Conservation (phyloP, 2,113 vertebrate species). For the Rhinopomastus cyanomelas region DNA sequence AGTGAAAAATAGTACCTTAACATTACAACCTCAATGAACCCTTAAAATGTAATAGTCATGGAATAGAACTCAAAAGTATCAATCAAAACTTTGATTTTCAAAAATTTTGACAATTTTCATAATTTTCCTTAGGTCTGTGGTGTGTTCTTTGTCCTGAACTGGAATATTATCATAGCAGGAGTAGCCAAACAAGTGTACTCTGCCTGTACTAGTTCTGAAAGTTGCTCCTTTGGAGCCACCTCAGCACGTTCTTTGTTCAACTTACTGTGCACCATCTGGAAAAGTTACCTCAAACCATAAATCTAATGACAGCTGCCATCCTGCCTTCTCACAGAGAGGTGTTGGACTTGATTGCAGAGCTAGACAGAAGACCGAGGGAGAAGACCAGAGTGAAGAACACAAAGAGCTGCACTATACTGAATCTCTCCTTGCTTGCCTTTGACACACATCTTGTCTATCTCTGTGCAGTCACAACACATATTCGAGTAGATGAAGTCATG, state of each 20-base stretch:
- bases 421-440: not conserved
- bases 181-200: not conserved
- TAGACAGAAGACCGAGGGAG: not conserved
- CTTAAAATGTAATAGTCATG: not conserved
- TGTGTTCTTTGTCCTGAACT: not conserved
- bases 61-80: not conserved
- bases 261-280: constrained; percentile 34
- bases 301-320: not conserved
- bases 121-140: not conserved
- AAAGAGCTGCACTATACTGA: not conserved
- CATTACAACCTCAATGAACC: not conserved
- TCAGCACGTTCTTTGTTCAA: not conserved
- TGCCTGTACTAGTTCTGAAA: not conserved
- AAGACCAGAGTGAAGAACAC: not conserved
- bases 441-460: not conserved
- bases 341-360: not conserved
- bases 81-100: not conserved
- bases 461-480: not conserved
- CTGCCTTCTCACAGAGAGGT: not conserved
- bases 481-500: not conserved
- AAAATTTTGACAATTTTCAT: too few relatives aligned
- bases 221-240: not conserved
- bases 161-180: not conserved
- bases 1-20: not conserved
- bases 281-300: constrained; percentile 17